Percentiles rank a stretch among this genome's conserved stretches.
Evolutionary conservation across 2,797 vertebrate genomes (phyloP).

Genomic region (Odontamblyopus rebecca): DNA sequence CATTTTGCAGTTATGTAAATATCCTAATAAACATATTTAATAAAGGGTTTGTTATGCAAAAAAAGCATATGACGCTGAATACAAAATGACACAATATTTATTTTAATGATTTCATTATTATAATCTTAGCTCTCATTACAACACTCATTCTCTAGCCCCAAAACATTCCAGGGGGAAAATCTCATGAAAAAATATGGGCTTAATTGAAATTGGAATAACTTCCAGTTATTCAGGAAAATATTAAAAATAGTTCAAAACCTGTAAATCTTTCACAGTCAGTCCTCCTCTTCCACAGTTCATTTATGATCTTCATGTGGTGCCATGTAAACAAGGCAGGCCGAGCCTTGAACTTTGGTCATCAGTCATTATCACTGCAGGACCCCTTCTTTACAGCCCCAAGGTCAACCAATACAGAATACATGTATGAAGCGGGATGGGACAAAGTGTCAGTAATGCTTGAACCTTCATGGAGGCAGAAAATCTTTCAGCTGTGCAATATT

Average conservation of each 20-base stretch:
- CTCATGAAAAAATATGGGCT: conserved; percentile 69
- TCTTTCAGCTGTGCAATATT: conserved; percentile 60
- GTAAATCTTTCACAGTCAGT: conserved; percentile 39
- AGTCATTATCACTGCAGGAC: conserved; percentile 36
- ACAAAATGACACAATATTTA: conserved; percentile 29
- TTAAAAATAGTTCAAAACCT: conserved; percentile 54
- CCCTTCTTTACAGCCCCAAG: conserved; percentile 44
- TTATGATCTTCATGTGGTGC: conserved; percentile 32
- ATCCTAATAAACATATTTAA: conserved; percentile 22
- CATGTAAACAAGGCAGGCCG: conserved; percentile 28
- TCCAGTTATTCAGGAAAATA: conserved; percentile 68
- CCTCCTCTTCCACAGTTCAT: conserved; percentile 39
- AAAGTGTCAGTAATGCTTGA: conserved; percentile 41
- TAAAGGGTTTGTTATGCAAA: conserved; percentile 37
- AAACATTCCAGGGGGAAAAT: conserved; percentile 48
- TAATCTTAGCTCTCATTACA: conserved; percentile 57
- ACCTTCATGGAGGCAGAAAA: conserved; percentile 35
- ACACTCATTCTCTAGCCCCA: conserved; percentile 58
- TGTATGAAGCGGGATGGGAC: conserved; percentile 45
- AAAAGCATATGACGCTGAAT: background rate
- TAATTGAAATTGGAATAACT: conserved; percentile 65
- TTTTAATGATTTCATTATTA: conserved; percentile 73
- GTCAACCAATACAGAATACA: conserved; percentile 28
- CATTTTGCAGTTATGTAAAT: background rate
- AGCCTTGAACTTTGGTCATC: conserved; percentile 64